A percentile compares a stretch with the other conserved stretches of the same genome.
These are phyloP conservation scores for Crotalus viridis DNA, from an alignment of 2,113 vertebrate species.

Conservation along the genomic window DNA sequence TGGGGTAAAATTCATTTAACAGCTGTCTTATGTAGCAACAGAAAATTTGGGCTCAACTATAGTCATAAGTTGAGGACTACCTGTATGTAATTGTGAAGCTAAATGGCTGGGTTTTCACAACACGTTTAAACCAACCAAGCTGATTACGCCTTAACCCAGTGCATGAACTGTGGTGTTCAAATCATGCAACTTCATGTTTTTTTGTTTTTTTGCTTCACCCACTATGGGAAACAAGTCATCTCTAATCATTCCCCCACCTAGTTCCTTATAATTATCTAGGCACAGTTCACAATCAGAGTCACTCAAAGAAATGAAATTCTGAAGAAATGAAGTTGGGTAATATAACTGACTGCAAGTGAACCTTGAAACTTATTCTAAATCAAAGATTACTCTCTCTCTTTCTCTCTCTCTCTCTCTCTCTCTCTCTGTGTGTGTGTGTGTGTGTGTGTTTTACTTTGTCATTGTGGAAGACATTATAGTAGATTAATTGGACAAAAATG, in stretches of 20 bases:
- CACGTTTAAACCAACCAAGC: not conserved
- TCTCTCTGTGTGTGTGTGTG: no score
- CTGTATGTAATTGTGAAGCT: not conserved
- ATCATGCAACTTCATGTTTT: not conserved
- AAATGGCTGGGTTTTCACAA: not conserved
- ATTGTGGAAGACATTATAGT: not conserved
- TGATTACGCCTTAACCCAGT: not conserved
- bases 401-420: no score
- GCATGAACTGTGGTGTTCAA: conserved; percentile 44
- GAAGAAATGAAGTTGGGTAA: not conserved
- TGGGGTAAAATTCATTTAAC: not conserved
- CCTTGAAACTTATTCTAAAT: conserved; percentile 34
- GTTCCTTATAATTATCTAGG: not conserved
- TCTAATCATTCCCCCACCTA: not conserved
- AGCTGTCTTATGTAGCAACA: not conserved
- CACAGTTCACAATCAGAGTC: not conserved
- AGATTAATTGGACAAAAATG: not conserved
- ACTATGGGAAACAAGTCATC: not conserved
- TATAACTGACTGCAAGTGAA: not conserved
- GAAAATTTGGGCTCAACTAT: not conserved
- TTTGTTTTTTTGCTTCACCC: not conserved
- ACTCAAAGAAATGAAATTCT: not conserved
- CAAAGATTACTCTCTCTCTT: conserved; percentile 32
- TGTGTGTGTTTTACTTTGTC: not conserved
- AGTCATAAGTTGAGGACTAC: not conserved